These are phyloP conservation scores for Cetonia aurata DNA, from an alignment of 2,888 invertebrate genomes.

Conservation along the genomic window DNA sequence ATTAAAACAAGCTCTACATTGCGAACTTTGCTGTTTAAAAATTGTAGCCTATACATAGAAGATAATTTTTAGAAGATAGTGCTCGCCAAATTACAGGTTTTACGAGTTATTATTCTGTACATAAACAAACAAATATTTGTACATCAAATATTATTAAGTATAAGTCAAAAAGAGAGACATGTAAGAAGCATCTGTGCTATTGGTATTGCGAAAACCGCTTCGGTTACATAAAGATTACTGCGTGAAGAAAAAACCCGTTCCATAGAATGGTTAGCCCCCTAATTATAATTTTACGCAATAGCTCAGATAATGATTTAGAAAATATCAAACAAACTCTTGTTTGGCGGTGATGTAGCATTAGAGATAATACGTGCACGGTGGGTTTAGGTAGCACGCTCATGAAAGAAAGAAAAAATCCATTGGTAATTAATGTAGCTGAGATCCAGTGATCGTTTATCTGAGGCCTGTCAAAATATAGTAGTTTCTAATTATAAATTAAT, in stretches of 20 bases:
- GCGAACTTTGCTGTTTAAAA: no score
- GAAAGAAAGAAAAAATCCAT: constrained; percentile 30
- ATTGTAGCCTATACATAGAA: no score
- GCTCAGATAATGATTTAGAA: constrained; percentile 35
- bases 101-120: no score
- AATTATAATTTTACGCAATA: constrained; percentile 39
- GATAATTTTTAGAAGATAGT: no score
- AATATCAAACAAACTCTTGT: constrained; percentile 33
- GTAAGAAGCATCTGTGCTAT: no score
- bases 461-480: constrained; percentile 39
- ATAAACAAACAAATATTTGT: no score
- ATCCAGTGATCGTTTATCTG: constrained; percentile 33
- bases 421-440: constrained; percentile 36
- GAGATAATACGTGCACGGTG: constrained; percentile 18
- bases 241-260: not conserved
- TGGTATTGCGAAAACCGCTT: constrained; percentile 14
- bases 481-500: constrained; percentile 40
- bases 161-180: no score
- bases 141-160: no score
- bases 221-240: constrained; percentile 5
- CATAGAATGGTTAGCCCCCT: not conserved
- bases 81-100: no score
- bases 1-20: no score
- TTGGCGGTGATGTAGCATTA: constrained; percentile 34
- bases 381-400: constrained; percentile 6